Conservation (phyloP, 2,888 invertebrate genomes). For the Spilarctia lutea region DNA sequence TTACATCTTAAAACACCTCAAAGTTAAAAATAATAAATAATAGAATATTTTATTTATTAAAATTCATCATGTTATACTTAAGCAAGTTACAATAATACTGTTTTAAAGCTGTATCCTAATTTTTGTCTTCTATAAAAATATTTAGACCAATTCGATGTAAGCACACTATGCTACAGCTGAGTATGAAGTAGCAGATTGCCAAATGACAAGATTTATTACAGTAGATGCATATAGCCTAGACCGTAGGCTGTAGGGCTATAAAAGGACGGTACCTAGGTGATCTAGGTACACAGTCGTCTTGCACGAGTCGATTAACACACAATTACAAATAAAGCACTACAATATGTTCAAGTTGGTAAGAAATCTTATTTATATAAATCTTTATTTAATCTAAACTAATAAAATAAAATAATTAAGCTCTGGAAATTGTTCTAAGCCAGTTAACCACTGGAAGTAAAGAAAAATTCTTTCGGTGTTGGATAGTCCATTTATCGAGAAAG, state of each 20-base stretch:
- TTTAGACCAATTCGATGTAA: constrained; percentile 8
- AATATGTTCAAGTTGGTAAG: constrained; percentile 77
- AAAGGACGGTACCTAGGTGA: constrained; percentile 71
- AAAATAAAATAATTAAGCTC: not conserved
- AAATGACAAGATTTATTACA: constrained; percentile 76
- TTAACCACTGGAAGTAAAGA: not conserved
- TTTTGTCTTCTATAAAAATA: not conserved
- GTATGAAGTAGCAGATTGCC: constrained; percentile 70
- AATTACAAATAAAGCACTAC: constrained; percentile 40
- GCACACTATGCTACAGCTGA: constrained; percentile 33
- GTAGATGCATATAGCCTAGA: constrained; percentile 67
- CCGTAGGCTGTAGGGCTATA: constrained; percentile 70
- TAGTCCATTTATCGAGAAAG: no score
- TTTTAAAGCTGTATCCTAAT: not conserved
- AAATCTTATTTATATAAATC: not conserved
- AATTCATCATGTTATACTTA: no score
- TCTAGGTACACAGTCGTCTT: constrained; percentile 64
- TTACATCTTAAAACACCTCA: no score
- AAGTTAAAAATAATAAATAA: no score
- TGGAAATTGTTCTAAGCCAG: not conserved
- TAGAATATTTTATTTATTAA: no score
- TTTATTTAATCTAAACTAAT: not conserved
- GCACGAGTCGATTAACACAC: constrained; percentile 56
- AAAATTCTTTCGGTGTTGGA: no score
- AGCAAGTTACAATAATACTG: no score